phyloP scores from a whole-genome alignment of 2,797 vertebrate genomes.

The Anniella stebbinsi region DNA sequence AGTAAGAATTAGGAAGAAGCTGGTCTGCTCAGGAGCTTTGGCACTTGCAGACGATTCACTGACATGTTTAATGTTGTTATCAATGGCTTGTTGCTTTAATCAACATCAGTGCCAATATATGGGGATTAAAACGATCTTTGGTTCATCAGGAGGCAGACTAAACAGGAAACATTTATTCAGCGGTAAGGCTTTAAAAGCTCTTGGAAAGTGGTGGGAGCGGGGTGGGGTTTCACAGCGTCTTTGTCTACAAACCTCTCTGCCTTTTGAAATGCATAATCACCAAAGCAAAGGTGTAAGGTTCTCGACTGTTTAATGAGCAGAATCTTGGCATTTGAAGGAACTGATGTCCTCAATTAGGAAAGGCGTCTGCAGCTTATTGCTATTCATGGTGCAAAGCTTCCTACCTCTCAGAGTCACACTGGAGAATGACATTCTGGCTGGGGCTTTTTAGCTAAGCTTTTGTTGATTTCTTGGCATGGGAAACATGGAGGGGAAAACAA shows the following conservation, averaged over 20 bases:
- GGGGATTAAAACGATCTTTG: constrained; percentile 23
- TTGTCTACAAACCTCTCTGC: constrained; percentile 24
- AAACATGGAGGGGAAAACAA: constrained; percentile 33
- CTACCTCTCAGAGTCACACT: constrained; percentile 36
- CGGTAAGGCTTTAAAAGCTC: constrained; percentile 41
- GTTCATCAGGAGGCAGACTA: constrained; percentile 52
- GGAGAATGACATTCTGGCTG: constrained; percentile 16
- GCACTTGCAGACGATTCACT: constrained; percentile 27
- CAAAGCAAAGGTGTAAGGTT: constrained; percentile 32
- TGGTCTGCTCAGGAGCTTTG: constrained; percentile 36
- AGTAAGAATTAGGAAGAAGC: constrained; percentile 28
- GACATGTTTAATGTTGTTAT: constrained; percentile 47
- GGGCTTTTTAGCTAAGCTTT: constrained; percentile 51
- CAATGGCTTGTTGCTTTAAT: constrained; percentile 50
- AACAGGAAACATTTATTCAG: constrained; percentile 50
- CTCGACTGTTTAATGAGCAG: constrained; percentile 26
- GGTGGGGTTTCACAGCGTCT: constrained; percentile 17
- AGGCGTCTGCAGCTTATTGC: constrained; percentile 38
- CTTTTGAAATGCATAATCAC: constrained; percentile 45
- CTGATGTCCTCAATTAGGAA: constrained; percentile 46
- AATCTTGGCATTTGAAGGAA: constrained; percentile 20
- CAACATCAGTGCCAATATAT: background rate
- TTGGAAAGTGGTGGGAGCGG: background rate
- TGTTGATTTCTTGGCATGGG: constrained; percentile 56
- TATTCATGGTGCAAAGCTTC: constrained; percentile 52